Percentiles rank a stretch among this genome's conserved stretches.
These are phyloP conservation scores for Amblyraja radiata DNA, from an alignment of 2,797 vertebrate genomes.

Conservation along the genomic window DNA sequence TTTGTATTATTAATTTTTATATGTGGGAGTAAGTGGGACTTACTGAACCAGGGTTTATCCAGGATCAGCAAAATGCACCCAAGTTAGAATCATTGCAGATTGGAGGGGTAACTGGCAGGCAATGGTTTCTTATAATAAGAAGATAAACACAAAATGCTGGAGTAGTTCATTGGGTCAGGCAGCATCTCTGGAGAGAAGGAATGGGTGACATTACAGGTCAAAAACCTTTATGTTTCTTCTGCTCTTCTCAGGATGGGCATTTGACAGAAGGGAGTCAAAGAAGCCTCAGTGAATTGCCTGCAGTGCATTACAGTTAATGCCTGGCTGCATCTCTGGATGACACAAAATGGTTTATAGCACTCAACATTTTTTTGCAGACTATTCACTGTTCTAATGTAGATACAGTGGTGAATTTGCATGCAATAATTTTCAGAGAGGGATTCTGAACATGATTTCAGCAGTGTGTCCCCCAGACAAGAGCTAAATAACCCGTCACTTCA, in stretches of 20 bases:
- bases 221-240: no score
- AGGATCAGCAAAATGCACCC: neutral
- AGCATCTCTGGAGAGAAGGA: no score
- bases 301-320: neutral
- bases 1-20: neutral
- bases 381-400: neutral
- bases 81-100: neutral
- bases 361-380: neutral
- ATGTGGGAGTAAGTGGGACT: neutral
- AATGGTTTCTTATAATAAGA: neutral
- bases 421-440: neutral
- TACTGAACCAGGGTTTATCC: neutral
- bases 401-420: neutral
- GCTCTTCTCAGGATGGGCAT: neutral
- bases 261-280: neutral
- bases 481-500: neutral
- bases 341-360: neutral
- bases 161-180: no score
- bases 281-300: neutral
- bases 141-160: no score
- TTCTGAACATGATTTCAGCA: neutral
- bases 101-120: neutral
- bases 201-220: no score
- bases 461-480: neutral
- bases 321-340: neutral